Conservation (phyloP, 2,888 invertebrate genomes). For the Phania funesta region DNA sequence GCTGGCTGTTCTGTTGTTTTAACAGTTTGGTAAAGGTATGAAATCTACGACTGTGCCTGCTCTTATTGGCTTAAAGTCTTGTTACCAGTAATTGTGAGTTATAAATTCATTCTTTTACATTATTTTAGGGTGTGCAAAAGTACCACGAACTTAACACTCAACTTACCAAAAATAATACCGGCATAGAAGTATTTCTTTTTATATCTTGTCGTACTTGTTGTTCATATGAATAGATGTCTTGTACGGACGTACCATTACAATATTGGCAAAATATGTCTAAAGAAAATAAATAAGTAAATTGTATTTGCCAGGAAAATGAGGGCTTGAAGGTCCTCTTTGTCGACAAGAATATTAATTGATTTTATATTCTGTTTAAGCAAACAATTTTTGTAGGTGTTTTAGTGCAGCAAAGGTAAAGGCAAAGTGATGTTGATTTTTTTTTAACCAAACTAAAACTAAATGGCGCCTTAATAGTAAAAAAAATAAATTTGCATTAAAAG, state of each 20-base stretch:
- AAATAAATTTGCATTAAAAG: neutral
- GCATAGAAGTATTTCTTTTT: conserved; percentile 37
- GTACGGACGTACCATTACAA: conserved; percentile 58
- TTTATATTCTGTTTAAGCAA: conserved; percentile 16
- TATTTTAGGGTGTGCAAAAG: conserved; percentile 40
- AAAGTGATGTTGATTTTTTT: neutral
- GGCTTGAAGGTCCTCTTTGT: conserved; percentile 45
- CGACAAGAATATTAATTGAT: conserved; percentile 59
- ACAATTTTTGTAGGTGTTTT: conserved; percentile 40
- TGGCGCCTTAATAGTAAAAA: neutral
- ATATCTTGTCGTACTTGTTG: conserved; percentile 33
- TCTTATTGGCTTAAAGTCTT: neutral
- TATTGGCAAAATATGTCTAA: conserved; percentile 62
- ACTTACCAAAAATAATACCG: conserved; percentile 58
- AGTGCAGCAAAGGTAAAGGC: neutral
- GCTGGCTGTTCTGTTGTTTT: neutral
- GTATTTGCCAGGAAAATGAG: conserved; percentile 50
- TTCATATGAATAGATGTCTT: conserved; percentile 46
- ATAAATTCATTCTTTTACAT: conserved; percentile 44
- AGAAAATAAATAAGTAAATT: conserved; percentile 46
- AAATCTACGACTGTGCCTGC: too few relatives aligned
- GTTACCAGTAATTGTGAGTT: neutral
- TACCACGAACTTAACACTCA: conserved; percentile 45
- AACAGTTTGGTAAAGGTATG: conserved; percentile 18
- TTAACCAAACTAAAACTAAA: neutral